phyloP scores from a whole-genome alignment of 2,113 vertebrate species.

The Synodontis membranacea region DNA sequence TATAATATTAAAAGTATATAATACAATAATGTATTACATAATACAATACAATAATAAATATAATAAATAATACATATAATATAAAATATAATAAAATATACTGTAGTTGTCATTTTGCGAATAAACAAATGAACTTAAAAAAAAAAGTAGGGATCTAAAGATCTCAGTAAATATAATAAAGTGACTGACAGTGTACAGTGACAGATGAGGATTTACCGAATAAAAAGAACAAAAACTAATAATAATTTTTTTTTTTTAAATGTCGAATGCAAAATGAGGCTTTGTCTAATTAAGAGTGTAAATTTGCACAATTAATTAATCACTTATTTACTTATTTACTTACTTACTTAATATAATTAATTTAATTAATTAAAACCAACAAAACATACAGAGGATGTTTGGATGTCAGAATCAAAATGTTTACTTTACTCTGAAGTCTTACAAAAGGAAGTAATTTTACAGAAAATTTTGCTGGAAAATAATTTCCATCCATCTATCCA shows the following conservation, averaged over 20 bases:
- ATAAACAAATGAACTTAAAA: neutral
- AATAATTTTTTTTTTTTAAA: neutral
- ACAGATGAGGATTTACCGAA: neutral
- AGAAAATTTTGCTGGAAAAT: neutral
- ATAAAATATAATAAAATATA: too few relatives aligned
- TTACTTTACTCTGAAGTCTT: neutral
- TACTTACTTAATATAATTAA: too few relatives aligned
- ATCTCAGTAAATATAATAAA: neutral
- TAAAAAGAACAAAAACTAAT: too few relatives aligned
- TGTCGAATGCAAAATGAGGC: neutral
- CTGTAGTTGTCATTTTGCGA: neutral
- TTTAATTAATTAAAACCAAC: neutral
- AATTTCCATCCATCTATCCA: too few relatives aligned
- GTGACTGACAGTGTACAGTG: neutral
- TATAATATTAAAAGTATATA: too few relatives aligned
- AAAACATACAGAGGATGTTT: neutral
- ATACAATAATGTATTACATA: too few relatives aligned
- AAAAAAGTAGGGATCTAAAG: neutral
- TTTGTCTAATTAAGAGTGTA: neutral
- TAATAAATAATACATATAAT: too few relatives aligned
- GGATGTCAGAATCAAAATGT: neutral
- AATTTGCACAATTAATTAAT: neutral
- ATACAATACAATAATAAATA: too few relatives aligned
- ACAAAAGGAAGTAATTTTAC: neutral
- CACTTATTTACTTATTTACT: too few relatives aligned